A percentile compares a stretch with the other conserved stretches of the same genome.
These are phyloP conservation scores for Hyppa rectilinea DNA, from an alignment of 2,888 invertebrate species.

Conservation along the genomic window DNA sequence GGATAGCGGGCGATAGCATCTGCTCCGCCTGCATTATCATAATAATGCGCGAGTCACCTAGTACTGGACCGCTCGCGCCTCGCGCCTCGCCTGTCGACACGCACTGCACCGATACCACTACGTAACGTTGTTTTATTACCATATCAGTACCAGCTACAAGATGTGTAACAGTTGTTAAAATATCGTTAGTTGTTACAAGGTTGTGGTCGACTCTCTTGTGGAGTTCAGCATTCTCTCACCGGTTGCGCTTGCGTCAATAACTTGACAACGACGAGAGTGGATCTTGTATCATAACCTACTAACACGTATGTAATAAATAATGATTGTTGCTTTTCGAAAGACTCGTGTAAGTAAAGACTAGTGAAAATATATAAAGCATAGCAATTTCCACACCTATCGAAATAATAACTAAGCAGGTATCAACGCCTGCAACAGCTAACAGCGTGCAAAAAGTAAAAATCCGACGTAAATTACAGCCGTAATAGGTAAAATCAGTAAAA, in stretches of 20 bases:
- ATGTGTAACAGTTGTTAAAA: slow-evolving; percentile 57
- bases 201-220: slow-evolving; percentile 22
- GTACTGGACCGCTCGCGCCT: slow-evolving; percentile 68
- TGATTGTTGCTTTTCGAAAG: slow-evolving; percentile 6
- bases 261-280: neutral
- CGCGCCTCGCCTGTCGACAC: slow-evolving; percentile 76
- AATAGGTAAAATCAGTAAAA: slow-evolving; percentile 79
- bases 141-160: slow-evolving; percentile 59
- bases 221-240: slow-evolving; percentile 6
- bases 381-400: slow-evolving; percentile 38
- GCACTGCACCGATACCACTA: slow-evolving; percentile 57
- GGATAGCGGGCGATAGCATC: slow-evolving; percentile 85
- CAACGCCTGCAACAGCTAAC: slow-evolving; percentile 24
- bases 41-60: slow-evolving; percentile 89
- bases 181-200: slow-evolving; percentile 42
- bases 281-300: neutral
- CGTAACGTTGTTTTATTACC: slow-evolving; percentile 62
- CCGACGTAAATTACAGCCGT: slow-evolving; percentile 66
- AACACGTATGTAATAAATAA: neutral
- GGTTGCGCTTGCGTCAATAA: neutral
- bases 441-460: slow-evolving; percentile 57
- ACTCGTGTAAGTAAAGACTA: neutral
- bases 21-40: slow-evolving; percentile 88
- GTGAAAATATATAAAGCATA: slow-evolving; percentile 11
- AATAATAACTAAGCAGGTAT: slow-evolving; percentile 32